Evolutionary conservation across 2,888 invertebrate genomes (phyloP).

Genomic region (Incurvaria masculella): DNA sequence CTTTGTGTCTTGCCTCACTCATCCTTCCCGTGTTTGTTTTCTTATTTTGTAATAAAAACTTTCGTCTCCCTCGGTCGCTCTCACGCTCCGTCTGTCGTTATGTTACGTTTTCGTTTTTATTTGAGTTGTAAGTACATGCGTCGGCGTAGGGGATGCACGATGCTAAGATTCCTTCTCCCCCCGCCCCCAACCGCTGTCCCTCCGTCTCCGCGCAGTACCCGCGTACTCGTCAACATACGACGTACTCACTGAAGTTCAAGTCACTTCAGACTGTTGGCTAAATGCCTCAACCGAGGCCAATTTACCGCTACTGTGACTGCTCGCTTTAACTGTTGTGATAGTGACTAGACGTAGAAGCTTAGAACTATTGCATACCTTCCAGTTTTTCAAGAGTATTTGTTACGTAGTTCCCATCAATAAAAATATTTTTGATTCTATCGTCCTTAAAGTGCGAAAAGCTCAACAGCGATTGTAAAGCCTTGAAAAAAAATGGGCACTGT

Average conservation of each 20-base stretch:
- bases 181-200: slow-evolving; percentile 15
- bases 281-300: too few species aligned
- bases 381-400: too few species aligned
- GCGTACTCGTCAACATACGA: too few species aligned
- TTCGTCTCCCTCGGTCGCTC: slow-evolving; percentile 49
- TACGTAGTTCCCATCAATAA: too few species aligned
- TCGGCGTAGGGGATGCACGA: slow-evolving; percentile 55
- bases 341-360: slow-evolving; percentile 22
- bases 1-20: slow-evolving; percentile 9
- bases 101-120: slow-evolving; percentile 20
- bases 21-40: slow-evolving; percentile 15
- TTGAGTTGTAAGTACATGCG: slow-evolving; percentile 32
- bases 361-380: too few species aligned
- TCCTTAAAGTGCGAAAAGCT: too few species aligned
- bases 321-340: slow-evolving; percentile 49
- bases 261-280: too few species aligned
- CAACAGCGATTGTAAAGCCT: too few species aligned
- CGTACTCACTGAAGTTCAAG: too few species aligned
- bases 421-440: too few species aligned
- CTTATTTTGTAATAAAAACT: slow-evolving; percentile 15
- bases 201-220: neutral
- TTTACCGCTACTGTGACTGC: slow-evolving; percentile 27
- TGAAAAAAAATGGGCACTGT: too few species aligned
- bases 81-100: slow-evolving; percentile 36
- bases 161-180: slow-evolving; percentile 47